These are phyloP conservation scores for Sylvietta virens DNA, from an alignment of 2,113 vertebrate genomes.

Conservation along the genomic window DNA sequence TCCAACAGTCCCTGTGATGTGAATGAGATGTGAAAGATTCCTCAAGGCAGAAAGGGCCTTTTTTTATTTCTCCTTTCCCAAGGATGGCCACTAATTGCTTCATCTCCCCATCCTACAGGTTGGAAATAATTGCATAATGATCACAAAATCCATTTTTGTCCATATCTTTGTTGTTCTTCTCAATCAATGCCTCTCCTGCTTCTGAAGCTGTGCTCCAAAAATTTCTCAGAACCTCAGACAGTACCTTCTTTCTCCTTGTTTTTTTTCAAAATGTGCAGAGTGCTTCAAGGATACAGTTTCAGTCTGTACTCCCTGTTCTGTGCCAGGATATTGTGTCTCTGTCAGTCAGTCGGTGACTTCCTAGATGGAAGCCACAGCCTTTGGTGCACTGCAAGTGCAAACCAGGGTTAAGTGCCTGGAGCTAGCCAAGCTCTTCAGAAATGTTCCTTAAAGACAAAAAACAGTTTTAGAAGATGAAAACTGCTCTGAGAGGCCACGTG, in stretches of 20 bases:
- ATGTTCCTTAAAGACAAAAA: constrained; percentile 5
- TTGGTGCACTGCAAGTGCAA: not conserved
- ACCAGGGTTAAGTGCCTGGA: constrained; percentile 35
- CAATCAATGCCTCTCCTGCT: not conserved
- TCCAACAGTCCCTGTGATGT: not conserved
- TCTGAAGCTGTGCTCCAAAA: not conserved
- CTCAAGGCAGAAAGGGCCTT: not conserved
- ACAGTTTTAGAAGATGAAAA: not conserved
- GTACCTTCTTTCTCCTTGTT: not conserved
- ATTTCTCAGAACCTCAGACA: not conserved
- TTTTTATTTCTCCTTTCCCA: not conserved
- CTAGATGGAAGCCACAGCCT: not conserved
- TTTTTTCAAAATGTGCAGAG: not conserved
- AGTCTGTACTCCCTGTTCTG: not conserved
- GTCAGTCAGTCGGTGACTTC: not conserved
- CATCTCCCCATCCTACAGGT: not conserved
- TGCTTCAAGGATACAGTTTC: not conserved
- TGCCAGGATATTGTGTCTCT: not conserved
- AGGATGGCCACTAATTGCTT: constrained; percentile 3
- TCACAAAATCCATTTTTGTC: not conserved
- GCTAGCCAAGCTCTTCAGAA: constrained; percentile 32
- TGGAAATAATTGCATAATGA: not conserved
- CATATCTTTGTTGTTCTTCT: not conserved
- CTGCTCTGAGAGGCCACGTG: not conserved
- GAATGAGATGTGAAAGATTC: not conserved